These are phyloP conservation scores for Pithys albifrons DNA, from an alignment of 2,113 vertebrate species.

Conservation along the genomic window DNA sequence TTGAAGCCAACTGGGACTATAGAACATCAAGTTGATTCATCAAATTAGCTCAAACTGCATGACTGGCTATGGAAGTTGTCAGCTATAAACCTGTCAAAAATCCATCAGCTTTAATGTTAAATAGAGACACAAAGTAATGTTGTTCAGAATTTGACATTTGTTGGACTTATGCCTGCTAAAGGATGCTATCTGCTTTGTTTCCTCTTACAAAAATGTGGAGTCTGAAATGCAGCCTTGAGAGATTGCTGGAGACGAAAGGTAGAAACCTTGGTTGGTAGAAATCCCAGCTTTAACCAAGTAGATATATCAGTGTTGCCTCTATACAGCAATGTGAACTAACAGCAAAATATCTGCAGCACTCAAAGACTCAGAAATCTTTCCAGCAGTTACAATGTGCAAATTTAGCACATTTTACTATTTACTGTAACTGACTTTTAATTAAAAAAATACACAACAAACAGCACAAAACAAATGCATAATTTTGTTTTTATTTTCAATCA, in stretches of 20 bases:
- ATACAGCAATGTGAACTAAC: constrained; percentile 26
- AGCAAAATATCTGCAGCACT: constrained; percentile 32
- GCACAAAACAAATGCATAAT: not conserved
- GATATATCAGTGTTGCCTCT: constrained; percentile 12
- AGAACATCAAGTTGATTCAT: constrained; percentile 94
- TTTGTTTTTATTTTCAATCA: not conserved
- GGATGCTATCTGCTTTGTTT: constrained; percentile 78
- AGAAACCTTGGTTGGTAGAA: not conserved
- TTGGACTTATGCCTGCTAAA: constrained; percentile 79
- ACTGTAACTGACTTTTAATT: not conserved
- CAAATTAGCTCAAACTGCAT: constrained; percentile 90
- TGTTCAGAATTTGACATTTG: constrained; percentile 81
- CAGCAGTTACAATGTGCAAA: not conserved
- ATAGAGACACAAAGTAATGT: constrained; percentile 86
- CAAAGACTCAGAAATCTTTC: constrained; percentile 24
- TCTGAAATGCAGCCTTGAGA: constrained; percentile 28
- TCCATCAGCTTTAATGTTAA: constrained; percentile 87
- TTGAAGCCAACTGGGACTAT: constrained; percentile 81
- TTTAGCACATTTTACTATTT: not conserved
- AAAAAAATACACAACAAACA: not conserved
- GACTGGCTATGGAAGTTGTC: constrained; percentile 85
- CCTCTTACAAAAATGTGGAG: constrained; percentile 54
- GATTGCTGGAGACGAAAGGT: constrained; percentile 52
- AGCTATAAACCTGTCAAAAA: constrained; percentile 92
- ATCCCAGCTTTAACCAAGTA: constrained; percentile 38